Evolutionary conservation across 2,888 invertebrate species (phyloP).

Genomic region (Agapetus fuscipes): DNA sequence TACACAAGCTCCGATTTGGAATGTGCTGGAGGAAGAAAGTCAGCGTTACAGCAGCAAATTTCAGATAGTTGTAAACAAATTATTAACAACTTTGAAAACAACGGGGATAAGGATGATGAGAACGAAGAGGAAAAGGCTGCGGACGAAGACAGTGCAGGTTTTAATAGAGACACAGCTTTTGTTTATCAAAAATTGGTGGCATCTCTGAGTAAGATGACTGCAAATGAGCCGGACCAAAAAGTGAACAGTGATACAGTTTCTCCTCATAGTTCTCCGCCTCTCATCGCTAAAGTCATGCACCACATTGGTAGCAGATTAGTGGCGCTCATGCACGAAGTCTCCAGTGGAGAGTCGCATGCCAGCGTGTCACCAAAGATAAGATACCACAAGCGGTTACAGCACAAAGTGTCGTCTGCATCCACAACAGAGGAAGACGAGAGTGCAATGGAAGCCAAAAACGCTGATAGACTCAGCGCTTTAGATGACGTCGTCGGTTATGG

Average conservation of each 20-base stretch:
- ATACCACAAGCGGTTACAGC: conserved; percentile 47
- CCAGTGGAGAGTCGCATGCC: conserved; percentile 57
- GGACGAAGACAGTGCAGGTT: conserved; percentile 37
- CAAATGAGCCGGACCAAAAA: conserved; percentile 34
- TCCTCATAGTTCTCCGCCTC: conserved; percentile 64
- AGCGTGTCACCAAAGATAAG: conserved; percentile 54
- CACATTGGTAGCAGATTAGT: conserved; percentile 82
- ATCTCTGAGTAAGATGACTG: conserved; percentile 69
- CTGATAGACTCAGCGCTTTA: conserved; percentile 30
- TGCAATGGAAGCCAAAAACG: conserved; percentile 49
- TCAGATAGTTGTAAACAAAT: conserved; percentile 83
- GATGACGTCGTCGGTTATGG: conserved; percentile 40
- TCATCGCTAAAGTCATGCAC: conserved; percentile 86
- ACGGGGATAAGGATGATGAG: conserved; percentile 53
- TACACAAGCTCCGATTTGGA: conserved; percentile 85
- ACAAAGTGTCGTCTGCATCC: conserved; percentile 48
- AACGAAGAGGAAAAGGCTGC: conserved; percentile 47
- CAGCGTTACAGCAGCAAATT: conserved; percentile 72
- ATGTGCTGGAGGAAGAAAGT: conserved; percentile 52
- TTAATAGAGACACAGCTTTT: conserved; percentile 69
- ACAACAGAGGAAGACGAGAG: conserved; percentile 65
- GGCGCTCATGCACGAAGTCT: conserved; percentile 87
- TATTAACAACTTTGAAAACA: conserved; percentile 70
- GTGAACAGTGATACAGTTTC: conserved; percentile 35
- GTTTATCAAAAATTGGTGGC: conserved; percentile 83